These are phyloP conservation scores for Trididemnum clinides DNA, from an alignment of 23 tunicate genomes.

Conservation along the genomic window DNA sequence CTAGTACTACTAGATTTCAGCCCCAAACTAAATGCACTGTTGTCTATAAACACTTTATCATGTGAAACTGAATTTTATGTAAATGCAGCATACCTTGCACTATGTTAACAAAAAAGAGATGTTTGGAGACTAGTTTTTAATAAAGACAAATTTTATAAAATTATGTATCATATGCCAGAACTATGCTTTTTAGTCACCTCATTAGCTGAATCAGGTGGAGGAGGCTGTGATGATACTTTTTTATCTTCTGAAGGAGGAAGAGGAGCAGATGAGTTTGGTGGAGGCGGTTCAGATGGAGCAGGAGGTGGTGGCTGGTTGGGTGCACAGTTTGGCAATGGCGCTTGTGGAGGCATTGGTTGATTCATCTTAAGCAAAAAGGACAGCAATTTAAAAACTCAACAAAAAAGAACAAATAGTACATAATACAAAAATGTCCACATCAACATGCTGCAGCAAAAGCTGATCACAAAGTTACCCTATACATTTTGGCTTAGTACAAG, in stretches of 20 bases:
- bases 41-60: too few species aligned
- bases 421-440: too few species aligned
- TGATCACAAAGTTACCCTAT: too few species aligned
- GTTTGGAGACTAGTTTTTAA: background rate
- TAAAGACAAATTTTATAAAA: background rate
- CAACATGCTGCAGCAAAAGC: too few species aligned
- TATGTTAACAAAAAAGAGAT: background rate
- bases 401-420: too few species aligned
- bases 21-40: too few species aligned
- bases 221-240: conserved; percentile 27
- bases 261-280: conserved; percentile 31
- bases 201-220: conserved; percentile 58
- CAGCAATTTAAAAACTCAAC: too few species aligned
- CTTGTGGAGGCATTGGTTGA: conserved; percentile 22
- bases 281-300: conserved; percentile 62
- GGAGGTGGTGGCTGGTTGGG: conserved; percentile 60
- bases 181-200: too few species aligned
- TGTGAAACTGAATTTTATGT: too few species aligned
- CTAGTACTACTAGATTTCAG: too few species aligned
- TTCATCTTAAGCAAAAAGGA: too few species aligned
- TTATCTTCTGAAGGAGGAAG: conserved; percentile 56
- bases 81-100: background rate
- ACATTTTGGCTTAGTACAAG: background rate
- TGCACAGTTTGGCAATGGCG: background rate
- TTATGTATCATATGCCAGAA: background rate